Percentiles rank a stretch among this genome's conserved stretches.
Evolutionary conservation across 2,888 invertebrate genomes (phyloP).

Genomic region (Cephus runcator): DNA sequence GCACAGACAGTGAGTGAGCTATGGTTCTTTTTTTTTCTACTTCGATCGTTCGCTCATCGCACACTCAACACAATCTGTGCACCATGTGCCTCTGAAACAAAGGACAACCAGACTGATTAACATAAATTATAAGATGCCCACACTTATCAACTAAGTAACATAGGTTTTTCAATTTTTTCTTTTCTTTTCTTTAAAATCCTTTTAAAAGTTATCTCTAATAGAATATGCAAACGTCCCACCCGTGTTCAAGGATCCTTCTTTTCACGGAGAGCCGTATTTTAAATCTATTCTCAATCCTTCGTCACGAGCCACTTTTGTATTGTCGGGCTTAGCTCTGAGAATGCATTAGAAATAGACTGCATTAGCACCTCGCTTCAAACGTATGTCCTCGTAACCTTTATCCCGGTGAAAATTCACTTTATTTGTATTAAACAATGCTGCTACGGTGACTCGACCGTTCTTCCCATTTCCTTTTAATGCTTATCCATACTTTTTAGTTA

Average conservation of each 20-base stretch:
- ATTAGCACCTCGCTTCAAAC: constrained; percentile 29
- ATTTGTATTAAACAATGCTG: background rate
- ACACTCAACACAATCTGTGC: constrained; percentile 64
- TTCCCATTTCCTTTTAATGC: background rate
- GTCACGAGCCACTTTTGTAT: constrained; percentile 41
- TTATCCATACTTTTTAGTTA: background rate
- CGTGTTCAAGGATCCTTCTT: background rate
- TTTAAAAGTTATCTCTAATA: constrained; percentile 3
- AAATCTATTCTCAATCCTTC: constrained; percentile 46
- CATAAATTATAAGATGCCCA: constrained; percentile 62
- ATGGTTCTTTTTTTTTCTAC: constrained; percentile 44
- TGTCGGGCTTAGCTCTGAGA: background rate
- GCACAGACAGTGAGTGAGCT: constrained; percentile 64
- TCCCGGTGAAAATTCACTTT: background rate
- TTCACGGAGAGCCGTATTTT: background rate
- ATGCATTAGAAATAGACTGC: constrained; percentile 38
- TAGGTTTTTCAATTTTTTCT: constrained; percentile 11
- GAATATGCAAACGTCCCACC: background rate
- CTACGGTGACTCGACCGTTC: background rate
- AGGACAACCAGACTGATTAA: constrained; percentile 70
- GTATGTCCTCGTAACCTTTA: background rate
- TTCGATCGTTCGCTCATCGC: constrained; percentile 58
- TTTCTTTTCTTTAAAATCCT: constrained; percentile 15
- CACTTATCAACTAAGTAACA: constrained; percentile 42
- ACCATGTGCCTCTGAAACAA: constrained; percentile 88